Conservation (phyloP, 2,888 invertebrate species). For the Branchipolynoe longqiensis region DNA sequence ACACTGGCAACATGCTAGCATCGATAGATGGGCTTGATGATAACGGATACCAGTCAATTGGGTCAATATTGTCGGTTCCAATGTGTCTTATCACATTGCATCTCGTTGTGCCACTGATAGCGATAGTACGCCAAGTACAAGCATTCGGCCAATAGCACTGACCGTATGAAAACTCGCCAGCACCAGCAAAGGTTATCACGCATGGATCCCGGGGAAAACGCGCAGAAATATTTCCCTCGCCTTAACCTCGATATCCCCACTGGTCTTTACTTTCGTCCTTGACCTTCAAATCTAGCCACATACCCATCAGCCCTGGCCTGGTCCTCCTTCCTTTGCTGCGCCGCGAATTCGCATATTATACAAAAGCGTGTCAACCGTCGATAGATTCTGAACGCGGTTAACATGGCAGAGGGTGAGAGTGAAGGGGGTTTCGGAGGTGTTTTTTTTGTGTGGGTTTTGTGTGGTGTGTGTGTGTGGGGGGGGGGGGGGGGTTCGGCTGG, state of each 20-base stretch:
- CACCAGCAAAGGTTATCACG: neutral
- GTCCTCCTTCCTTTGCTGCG: no score
- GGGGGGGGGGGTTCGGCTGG: no score
- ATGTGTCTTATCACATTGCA: conserved; percentile 10
- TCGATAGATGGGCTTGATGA: conserved; percentile 6
- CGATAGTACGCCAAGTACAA: no score
- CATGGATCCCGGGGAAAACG: neutral
- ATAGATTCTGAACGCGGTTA: no score
- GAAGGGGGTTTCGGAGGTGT: no score
- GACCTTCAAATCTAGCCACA: conserved; percentile 54
- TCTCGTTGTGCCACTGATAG: neutral
- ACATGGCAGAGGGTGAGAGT: no score
- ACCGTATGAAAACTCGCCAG: neutral
- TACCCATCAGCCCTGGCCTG: conserved; percentile 38
- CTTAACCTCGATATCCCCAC: conserved; percentile 12
- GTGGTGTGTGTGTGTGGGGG: no score
- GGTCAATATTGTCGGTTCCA: conserved; percentile 36
- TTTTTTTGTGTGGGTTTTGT: no score
- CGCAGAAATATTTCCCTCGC: neutral
- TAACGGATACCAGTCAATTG: conserved; percentile 18
- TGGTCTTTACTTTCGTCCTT: conserved; percentile 54
- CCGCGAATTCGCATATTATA: no score
- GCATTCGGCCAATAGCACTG: neutral
- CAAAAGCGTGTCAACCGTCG: no score
- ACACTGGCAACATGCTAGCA: conserved; percentile 28